Conservation (phyloP, 2,797 vertebrate species). For the Coranthus polyacanthus region DNA sequence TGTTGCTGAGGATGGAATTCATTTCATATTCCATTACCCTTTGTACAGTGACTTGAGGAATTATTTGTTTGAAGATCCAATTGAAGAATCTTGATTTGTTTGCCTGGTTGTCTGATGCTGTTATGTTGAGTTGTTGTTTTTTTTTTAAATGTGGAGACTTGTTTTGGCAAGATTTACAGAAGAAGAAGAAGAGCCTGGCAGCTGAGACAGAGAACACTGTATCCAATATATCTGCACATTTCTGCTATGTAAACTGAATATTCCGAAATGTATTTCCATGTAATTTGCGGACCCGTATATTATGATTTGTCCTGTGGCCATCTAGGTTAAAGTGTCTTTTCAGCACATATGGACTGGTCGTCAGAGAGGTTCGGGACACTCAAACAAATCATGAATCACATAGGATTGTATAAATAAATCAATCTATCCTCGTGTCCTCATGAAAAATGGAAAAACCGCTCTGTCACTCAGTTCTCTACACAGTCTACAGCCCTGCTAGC, state of each 20-base stretch:
- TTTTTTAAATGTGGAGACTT: no score
- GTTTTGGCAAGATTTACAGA: background rate
- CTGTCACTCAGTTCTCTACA: no score
- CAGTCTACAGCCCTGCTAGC: no score
- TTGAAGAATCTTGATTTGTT: background rate
- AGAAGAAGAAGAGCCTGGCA: no score
- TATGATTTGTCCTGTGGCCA: background rate
- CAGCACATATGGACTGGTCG: background rate
- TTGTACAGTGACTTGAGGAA: background rate
- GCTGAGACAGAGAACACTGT: background rate
- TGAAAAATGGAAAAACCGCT: no score
- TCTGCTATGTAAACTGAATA: background rate
- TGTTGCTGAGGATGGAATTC: background rate
- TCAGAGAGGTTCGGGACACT: background rate
- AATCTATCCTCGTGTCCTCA: no score
- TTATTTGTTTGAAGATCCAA: background rate
- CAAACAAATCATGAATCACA: background rate
- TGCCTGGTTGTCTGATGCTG: background rate
- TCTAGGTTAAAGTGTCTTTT: background rate
- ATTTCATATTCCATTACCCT: background rate
- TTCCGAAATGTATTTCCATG: background rate
- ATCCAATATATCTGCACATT: no score
- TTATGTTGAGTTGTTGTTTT: background rate
- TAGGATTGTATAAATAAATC: background rate
- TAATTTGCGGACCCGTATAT: background rate